Base-by-base conservation (phyloP, 30 jellyfish, hydroid and myxozoan genomes). In the Morbakka virulenta region DNA sequence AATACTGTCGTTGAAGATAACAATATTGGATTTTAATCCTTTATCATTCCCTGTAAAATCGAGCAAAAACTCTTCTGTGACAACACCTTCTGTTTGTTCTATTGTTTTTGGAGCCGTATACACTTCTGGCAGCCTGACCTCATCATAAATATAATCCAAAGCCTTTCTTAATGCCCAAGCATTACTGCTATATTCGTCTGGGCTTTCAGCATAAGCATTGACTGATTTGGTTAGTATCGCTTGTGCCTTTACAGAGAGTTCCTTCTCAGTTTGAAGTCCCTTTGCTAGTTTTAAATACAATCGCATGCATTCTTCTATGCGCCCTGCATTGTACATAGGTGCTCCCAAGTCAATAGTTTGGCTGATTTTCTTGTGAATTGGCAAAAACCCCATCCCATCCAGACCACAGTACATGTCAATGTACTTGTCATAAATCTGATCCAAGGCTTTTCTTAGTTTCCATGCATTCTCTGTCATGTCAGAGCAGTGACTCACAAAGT, bases 71-170 rank as follows among this genome's bases (percentile, higher is more conserved):
- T 33, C 84, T 27, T 74, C 80, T 48, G 66, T 67, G 20, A 61
- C 64, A 3, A 31, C 76, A 25, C 63, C 41, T 21, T 48, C 35
- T 4, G 65, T 65, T 12, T 27, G 30, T 12, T 36, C 30, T 14
- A 25, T 23, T 29, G 30, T 47, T 17, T 81, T 67, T 23, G 52
- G 41, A 20, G 86, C 87, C 17, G 64, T 22, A 34, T 75, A 67
- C 22, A 84, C 34, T 20, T 84, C 95, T 21, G 95, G 95, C 71
- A 84, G 73, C 4, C 95, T 79, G 11, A 84, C 87, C 67, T 74
- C 95, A 32, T 84, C 84, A 49, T 84, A 84, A 34, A 84, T 72
- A 35, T 32, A 71, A 52, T 67, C 87, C 27, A 84, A 81, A 30
- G 95, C 89, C 3, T 67, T 66, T 21, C 87, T 30, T 67, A 84